Evolutionary conservation across 2,113 vertebrate species (phyloP), one percentile per base, ranked within the genome.

Genomic region (Ictidomys tridecemlineatus): DNA sequence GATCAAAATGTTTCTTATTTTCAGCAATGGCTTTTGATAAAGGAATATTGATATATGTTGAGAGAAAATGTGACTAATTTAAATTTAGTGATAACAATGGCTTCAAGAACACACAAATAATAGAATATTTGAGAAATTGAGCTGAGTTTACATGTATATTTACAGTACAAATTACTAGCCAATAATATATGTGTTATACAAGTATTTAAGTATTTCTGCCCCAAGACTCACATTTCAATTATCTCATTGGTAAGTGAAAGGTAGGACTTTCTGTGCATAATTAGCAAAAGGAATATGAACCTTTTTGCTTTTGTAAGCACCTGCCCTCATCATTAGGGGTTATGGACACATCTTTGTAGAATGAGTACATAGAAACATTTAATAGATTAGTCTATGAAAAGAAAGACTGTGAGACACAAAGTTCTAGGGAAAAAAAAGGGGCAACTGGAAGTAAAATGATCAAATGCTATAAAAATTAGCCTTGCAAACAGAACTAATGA

Each of bases 401-500:
- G 85, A 83, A 90, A 83, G 48, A 84, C 9, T 53, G 37, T 65
- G 34, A 70, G 56, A 93, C 48, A 86, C 56, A 65, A n/a, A 48
- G 22, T 93, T 37, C 84, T 91, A 22, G 34, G 34, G 32, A 26
- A 24, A 91, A 91, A 87, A 89, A 42, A 53, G 45, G 79, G 76
- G 22, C 61, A 70, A 76, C 32, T 82, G 32, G 51, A 95, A 91
- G 48, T 90, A 95, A 96, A 95, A 92, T 70, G 79, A 97, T 79
- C 88, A 90, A 63, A 67, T 65, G 4, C 12, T 85, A 51, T 87
- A 94, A 95, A 96, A 95, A 91, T 88, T 88, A 95, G 85, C 77
- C 1, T 76, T 85, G 67, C 76, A 95, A 97, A 92, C 37, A 61
- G 53, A 97, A 89, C 94, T 97, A 97, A 95, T 93, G 97, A 98